phyloP scores from a whole-genome alignment of 2,888 invertebrate genomes.

The Heliconius ismenius region DNA sequence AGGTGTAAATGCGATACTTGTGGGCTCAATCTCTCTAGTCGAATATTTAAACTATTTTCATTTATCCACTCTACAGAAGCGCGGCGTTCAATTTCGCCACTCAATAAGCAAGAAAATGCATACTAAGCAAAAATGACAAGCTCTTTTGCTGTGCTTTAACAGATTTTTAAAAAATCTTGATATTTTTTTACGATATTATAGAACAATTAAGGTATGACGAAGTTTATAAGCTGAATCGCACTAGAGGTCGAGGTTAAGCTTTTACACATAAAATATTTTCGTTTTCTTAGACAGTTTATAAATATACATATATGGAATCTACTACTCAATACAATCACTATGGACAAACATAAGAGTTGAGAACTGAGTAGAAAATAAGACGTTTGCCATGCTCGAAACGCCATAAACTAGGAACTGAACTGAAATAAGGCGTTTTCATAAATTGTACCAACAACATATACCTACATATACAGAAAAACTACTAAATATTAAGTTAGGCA shows the following conservation, averaged over 20 bases:
- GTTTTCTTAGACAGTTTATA: not conserved
- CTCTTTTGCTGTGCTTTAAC: not conserved
- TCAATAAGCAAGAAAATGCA: not conserved
- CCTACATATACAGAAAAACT: too few species aligned
- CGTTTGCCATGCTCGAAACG: not conserved
- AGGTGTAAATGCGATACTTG: too few species aligned
- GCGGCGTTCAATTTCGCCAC: not conserved
- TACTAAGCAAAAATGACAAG: not conserved
- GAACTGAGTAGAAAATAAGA: not conserved
- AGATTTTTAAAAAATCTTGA: not conserved
- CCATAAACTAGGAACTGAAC: too few species aligned
- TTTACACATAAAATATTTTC: not conserved
- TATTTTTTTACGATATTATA: not conserved
- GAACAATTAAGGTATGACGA: not conserved
- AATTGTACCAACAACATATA: not conserved
- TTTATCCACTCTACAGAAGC: not conserved
- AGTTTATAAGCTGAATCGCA: not conserved
- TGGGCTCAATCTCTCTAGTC: too few species aligned
- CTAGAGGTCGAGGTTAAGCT: too few species aligned
- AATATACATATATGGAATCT: not conserved
- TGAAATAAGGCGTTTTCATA: not conserved
- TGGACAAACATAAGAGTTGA: not conserved
- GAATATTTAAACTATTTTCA: slow-evolving; percentile 1
- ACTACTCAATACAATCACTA: not conserved
- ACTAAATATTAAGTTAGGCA: too few species aligned